A percentile compares a stretch with the other conserved stretches of the same genome.
These are phyloP conservation scores for Parasteatoda tepidariorum DNA, from an alignment of 1,140 invertebrate species.

Conservation along the genomic window DNA sequence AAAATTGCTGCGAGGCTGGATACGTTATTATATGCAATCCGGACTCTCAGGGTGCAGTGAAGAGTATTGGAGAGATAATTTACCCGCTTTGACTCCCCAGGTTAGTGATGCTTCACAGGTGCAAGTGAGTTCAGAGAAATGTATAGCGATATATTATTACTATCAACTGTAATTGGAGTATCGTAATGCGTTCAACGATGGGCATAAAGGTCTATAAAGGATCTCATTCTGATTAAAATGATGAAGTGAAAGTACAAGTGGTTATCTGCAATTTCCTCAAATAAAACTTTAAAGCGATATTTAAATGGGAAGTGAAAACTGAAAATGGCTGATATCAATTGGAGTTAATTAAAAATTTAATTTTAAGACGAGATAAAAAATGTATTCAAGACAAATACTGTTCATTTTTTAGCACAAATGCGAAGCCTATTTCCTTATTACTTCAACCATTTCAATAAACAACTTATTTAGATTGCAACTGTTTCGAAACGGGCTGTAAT, in stretches of 20 bases:
- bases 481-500: too few relatives aligned
- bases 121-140: not conserved
- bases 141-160: not conserved
- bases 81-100: not conserved
- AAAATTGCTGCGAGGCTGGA: not conserved
- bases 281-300: not conserved
- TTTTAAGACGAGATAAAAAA: too few relatives aligned
- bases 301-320: not conserved
- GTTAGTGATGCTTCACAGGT: not conserved
- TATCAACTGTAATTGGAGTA: not conserved
- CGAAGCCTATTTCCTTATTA: too few relatives aligned
- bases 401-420: too few relatives aligned
- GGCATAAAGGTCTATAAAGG: not conserved
- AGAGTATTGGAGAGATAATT: not conserved
- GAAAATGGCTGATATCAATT: too few relatives aligned
- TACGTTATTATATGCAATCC: not conserved
- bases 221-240: not conserved
- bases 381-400: too few relatives aligned
- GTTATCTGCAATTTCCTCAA: not conserved
- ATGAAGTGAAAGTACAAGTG: not conserved
- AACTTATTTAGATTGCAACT: too few relatives aligned
- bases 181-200: not conserved
- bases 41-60: not conserved
- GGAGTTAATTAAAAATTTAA: too few relatives aligned
- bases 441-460: too few relatives aligned